phyloP scores from a whole-genome alignment of 2,888 invertebrate genomes.

The Mycalesis mineus region DNA sequence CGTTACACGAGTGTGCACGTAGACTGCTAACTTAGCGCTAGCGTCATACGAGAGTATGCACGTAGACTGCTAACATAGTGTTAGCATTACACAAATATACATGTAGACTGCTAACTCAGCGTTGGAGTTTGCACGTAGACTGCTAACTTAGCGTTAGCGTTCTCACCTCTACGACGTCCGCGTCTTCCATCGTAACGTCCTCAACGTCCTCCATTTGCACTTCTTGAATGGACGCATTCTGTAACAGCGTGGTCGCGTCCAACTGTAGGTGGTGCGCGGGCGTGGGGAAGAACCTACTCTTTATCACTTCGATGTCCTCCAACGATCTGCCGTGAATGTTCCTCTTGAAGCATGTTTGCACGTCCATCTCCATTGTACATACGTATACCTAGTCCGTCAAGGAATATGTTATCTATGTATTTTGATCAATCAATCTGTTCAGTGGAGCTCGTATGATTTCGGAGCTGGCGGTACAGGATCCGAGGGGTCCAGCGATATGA shows the following conservation, averaged over 20 bases:
- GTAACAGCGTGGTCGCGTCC: slow-evolving; percentile 89
- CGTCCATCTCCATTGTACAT: slow-evolving; percentile 90
- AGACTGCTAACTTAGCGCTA: no score
- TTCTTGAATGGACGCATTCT: slow-evolving; percentile 89
- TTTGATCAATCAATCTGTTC: no score
- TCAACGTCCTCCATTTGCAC: slow-evolving; percentile 90
- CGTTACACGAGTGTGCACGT: no score
- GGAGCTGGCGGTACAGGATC: no score
- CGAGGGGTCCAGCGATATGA: no score
- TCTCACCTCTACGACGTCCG: slow-evolving; percentile 72
- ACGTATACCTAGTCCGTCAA: slow-evolving; percentile 89
- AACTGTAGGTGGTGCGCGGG: slow-evolving; percentile 89
- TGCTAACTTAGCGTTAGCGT: neutral
- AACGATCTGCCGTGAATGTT: slow-evolving; percentile 90
- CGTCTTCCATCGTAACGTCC: slow-evolving; percentile 59
- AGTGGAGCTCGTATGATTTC: no score
- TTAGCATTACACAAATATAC: no score
- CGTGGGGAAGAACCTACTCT: slow-evolving; percentile 85
- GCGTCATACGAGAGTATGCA: no score
- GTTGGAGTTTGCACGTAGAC: neutral
- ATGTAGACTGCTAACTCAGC: no score
- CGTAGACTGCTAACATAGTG: no score
- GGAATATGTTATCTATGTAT: no score
- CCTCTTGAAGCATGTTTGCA: slow-evolving; percentile 85
- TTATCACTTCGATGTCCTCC: slow-evolving; percentile 86